phyloP scores from a whole-genome alignment of 2,113 vertebrate genomes.

The Entomyzon cyanotis region DNA sequence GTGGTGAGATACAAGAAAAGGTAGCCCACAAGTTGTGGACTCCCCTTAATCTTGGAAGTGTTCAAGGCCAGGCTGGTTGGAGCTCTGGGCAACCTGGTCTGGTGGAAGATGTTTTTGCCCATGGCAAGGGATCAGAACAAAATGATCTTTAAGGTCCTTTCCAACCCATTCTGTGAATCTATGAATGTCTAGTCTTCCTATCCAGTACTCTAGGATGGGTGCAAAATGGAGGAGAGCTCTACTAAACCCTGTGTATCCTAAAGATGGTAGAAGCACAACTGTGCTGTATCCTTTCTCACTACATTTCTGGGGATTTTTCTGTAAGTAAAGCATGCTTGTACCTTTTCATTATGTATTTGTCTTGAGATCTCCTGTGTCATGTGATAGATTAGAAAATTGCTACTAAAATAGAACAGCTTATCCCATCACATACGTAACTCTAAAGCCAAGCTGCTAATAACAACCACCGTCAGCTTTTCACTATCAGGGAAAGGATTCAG shows the following conservation, averaged over 20 bases:
- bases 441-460: background rate
- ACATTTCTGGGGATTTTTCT: background rate
- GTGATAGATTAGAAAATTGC: background rate
- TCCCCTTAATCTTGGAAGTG: background rate
- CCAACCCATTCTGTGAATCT: too few species aligned
- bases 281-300: background rate
- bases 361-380: background rate
- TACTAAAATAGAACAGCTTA: slow-evolving; percentile 10
- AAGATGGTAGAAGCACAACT: background rate
- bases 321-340: background rate
- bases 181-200: background rate
- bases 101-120: background rate
- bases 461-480: background rate
- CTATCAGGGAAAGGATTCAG: background rate
- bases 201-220: background rate
- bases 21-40: fast-evolving
- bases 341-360: background rate
- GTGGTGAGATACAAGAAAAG: background rate
- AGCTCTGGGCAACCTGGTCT: background rate
- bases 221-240: background rate
- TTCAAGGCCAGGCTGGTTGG: background rate
- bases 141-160: background rate
- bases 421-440: background rate
- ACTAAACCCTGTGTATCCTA: background rate
- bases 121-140: background rate